These are phyloP conservation scores for Dione juno DNA, from an alignment of 2,888 invertebrate species.

Conservation along the genomic window DNA sequence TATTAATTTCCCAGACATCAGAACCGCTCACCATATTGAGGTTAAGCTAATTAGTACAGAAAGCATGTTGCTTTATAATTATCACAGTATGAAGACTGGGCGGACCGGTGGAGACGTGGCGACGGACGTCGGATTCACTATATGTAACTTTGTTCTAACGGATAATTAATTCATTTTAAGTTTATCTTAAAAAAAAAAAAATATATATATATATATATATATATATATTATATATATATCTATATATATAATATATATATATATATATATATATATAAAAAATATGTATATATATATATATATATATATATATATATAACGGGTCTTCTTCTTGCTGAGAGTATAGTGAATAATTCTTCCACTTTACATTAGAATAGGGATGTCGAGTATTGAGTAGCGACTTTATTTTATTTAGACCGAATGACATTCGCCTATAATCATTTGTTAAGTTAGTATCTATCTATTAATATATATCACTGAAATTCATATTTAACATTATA, in stretches of 20 bases:
- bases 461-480: no score
- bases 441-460: no score
- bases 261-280: no score
- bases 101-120: constrained; percentile 31
- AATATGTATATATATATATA: neutral
- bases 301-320: no score
- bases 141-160: constrained; percentile 7
- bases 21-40: constrained; percentile 35
- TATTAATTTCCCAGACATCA: constrained; percentile 41
- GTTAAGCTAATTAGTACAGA: constrained; percentile 42
- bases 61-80: constrained; percentile 43
- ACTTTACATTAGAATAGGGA: no score
- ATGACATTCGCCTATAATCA: no score
- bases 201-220: neutral
- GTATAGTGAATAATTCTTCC: neutral
- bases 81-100: constrained; percentile 41
- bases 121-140: constrained; percentile 30
- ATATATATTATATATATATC: neutral
- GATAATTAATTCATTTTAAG: neutral
- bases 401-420: no score
- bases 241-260: neutral
- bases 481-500: no score
- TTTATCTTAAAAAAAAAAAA: neutral
- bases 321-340: neutral
- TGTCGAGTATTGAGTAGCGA: no score